phyloP scores from a whole-genome alignment of 2,113 vertebrate species.

The Gavialis gangeticus region DNA sequence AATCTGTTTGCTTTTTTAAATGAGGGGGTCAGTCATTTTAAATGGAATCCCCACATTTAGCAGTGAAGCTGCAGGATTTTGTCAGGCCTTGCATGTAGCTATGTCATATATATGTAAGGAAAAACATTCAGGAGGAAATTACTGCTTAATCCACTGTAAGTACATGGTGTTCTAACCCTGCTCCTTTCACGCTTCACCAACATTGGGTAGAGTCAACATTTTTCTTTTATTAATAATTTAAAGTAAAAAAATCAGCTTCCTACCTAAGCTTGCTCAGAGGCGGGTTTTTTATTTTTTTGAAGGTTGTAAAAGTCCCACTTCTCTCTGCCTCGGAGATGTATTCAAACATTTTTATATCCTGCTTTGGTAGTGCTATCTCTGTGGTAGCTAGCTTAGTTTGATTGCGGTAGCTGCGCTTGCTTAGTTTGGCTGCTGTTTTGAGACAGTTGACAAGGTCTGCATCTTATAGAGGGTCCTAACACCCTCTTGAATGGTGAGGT shows the following conservation, averaged over 20 bases:
- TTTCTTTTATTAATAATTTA: not conserved
- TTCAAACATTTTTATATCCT: not conserved
- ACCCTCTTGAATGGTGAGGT: not conserved
- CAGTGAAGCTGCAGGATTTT: not conserved
- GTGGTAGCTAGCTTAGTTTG: too few species aligned
- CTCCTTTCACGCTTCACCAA: not conserved
- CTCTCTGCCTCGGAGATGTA: not conserved
- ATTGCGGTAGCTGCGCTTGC: too few species aligned
- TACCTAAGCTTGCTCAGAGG: not conserved
- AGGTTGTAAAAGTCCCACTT: not conserved
- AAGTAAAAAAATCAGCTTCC: not conserved
- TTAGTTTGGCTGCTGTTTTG: not conserved
- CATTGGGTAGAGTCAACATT: not conserved
- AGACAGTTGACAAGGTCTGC: not conserved
- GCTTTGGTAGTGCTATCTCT: too few species aligned
- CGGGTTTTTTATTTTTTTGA: not conserved
- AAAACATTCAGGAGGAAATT: not conserved
- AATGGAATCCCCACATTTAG: not conserved
- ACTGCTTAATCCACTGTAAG: not conserved
- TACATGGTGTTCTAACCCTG: fast-evolving
- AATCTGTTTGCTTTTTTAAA: not conserved
- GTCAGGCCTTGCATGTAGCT: too few species aligned
- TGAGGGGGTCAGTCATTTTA: not conserved
- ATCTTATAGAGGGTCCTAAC: not conserved
- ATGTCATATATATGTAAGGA: not conserved